These are phyloP conservation scores for Balaeniceps rex DNA, from an alignment of 2,113 vertebrate species.

Conservation along the genomic window DNA sequence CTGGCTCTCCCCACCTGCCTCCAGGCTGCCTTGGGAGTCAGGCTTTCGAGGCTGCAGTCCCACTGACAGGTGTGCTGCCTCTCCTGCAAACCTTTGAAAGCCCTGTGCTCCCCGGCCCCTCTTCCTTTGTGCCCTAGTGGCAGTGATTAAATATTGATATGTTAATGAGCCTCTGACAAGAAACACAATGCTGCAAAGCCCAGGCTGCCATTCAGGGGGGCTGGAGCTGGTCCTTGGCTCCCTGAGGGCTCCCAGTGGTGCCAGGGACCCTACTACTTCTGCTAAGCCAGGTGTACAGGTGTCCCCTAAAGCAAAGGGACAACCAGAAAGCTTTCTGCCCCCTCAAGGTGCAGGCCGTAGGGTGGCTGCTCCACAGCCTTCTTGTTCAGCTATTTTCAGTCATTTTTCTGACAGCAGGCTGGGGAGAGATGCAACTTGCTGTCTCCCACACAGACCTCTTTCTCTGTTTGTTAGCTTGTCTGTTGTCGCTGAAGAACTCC, in stretches of 20 bases:
- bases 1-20: not conserved
- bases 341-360: rapidly evolving
- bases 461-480: not conserved
- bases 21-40: not conserved
- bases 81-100: not conserved
- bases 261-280: not conserved
- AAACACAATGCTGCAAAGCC: not conserved
- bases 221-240: not conserved
- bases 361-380: not conserved
- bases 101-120: not conserved
- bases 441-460: not conserved
- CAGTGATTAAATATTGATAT: not conserved
- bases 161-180: not conserved
- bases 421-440: not conserved
- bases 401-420: not conserved
- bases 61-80: not conserved
- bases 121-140: not conserved
- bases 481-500: not conserved
- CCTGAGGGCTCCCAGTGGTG: not conserved
- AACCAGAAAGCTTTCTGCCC: not conserved
- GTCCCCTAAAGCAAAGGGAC: not conserved
- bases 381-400: not conserved
- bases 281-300: not conserved
- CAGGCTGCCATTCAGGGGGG: not conserved
- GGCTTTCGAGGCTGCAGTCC: not conserved